These are phyloP conservation scores for Rhingia campestris DNA, from an alignment of 2,888 invertebrate species.

Conservation along the genomic window DNA sequence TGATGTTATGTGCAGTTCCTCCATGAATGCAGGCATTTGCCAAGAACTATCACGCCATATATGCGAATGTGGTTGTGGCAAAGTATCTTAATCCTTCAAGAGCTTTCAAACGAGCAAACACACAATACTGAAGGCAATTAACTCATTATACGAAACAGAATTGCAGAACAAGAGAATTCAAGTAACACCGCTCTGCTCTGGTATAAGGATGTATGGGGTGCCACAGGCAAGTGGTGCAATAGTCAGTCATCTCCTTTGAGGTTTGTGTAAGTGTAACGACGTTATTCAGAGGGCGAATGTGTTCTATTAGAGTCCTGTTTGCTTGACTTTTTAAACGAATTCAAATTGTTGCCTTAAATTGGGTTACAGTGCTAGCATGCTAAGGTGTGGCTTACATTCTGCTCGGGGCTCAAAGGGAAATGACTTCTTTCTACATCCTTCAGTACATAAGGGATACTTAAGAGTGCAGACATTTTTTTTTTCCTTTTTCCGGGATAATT, in stretches of 20 bases:
- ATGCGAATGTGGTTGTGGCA: constrained; percentile 41
- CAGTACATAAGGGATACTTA: constrained; percentile 13
- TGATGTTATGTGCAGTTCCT: constrained; percentile 27
- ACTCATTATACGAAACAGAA: constrained; percentile 73
- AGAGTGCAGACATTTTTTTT: constrained; percentile 27
- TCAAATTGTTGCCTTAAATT: constrained; percentile 54
- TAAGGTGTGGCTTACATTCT: neutral
- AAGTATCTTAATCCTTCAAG: constrained; percentile 71
- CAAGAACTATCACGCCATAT: constrained; percentile 6
- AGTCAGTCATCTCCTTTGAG: constrained; percentile 35
- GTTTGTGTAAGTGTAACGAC: constrained; percentile 32
- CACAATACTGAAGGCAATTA: constrained; percentile 73
- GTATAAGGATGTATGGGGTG: neutral
- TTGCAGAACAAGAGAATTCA: constrained; percentile 57
- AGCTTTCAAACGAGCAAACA: constrained; percentile 66
- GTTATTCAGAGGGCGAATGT: constrained; percentile 20
- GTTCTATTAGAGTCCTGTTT: constrained; percentile 39
- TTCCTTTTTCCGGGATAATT: constrained; percentile 42
- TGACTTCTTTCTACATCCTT: constrained; percentile 17
- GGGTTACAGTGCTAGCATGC: constrained; percentile 35
- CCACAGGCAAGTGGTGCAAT: constrained; percentile 25
- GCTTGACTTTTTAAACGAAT: constrained; percentile 56
- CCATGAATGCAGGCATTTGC: constrained; percentile 47
- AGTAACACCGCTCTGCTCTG: neutral
- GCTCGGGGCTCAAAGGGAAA: constrained; percentile 22